Evolutionary conservation across 1,140 invertebrate genomes (phyloP).

Genomic region (Heliconius melpomene): DNA sequence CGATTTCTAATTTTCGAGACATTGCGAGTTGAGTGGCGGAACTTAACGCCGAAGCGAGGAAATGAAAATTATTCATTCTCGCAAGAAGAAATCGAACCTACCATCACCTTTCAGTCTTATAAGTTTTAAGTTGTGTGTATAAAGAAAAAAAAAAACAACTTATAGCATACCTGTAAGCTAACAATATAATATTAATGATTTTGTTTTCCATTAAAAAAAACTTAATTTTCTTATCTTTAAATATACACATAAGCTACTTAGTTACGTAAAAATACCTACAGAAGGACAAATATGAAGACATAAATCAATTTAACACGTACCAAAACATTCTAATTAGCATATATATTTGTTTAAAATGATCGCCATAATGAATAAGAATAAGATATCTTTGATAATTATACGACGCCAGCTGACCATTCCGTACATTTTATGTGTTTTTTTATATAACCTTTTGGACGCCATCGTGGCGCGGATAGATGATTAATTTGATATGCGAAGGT

Average conservation of each 20-base stretch:
- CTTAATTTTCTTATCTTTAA: background rate
- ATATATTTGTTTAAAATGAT: constrained; percentile 26
- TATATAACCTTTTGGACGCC: background rate
- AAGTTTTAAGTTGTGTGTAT: too few species aligned
- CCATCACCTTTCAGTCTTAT: too few species aligned
- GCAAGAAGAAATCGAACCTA: too few species aligned
- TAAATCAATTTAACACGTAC: constrained; percentile 27
- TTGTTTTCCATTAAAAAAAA: background rate
- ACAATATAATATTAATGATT: too few species aligned
- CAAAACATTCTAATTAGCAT: constrained; percentile 11
- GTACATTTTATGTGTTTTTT: constrained; percentile 8
- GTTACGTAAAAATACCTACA: background rate
- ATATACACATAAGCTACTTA: background rate
- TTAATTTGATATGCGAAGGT: background rate
- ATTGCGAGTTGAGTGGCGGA: too few species aligned
- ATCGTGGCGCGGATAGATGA: background rate
- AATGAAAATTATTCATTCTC: too few species aligned
- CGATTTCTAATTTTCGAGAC: too few species aligned
- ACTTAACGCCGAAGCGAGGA: too few species aligned
- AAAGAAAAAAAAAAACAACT: too few species aligned
- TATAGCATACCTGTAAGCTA: too few species aligned
- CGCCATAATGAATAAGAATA: constrained; percentile 19
- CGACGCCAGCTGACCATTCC: constrained; percentile 4
- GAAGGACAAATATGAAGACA: constrained; percentile 19
- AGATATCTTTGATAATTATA: constrained; percentile 6